Conservation (phyloP, 2,888 invertebrate genomes). For the Encarsia formosa region DNA sequence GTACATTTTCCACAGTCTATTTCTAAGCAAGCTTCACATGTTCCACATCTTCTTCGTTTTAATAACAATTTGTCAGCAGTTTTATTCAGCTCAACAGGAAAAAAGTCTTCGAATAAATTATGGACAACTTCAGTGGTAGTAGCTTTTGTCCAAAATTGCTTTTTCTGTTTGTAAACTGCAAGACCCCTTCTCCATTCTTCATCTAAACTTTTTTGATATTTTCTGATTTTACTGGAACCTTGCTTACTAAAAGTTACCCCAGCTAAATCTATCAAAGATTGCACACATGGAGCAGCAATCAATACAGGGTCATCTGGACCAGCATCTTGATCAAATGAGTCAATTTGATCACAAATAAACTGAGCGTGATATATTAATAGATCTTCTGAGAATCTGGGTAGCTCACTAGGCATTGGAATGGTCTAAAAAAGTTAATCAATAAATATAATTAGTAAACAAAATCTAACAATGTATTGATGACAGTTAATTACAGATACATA, state of each 20-base stretch:
- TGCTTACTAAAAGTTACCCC: slow-evolving; percentile 56
- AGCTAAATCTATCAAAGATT: slow-evolving; percentile 69
- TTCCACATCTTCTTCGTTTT: slow-evolving; percentile 67
- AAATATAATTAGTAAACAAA: no score
- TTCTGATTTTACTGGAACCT: no score
- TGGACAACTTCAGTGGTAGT: slow-evolving; percentile 74
- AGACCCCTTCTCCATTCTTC: slow-evolving; percentile 12
- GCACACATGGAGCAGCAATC: slow-evolving; percentile 70
- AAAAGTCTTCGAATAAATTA: slow-evolving; percentile 75
- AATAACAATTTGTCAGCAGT: slow-evolving; percentile 42
- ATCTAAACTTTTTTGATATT: neutral
- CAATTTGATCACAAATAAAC: slow-evolving; percentile 75
- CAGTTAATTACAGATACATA: no score
- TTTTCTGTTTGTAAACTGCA: slow-evolving; percentile 51
- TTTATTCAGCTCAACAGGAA: slow-evolving; percentile 66
- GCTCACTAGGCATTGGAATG: no score
- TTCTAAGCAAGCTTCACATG: slow-evolving; percentile 73
- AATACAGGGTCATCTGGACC: slow-evolving; percentile 62
- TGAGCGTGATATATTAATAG: slow-evolving; percentile 71
- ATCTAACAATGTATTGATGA: no score
- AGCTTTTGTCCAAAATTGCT: slow-evolving; percentile 67
- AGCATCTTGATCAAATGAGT: slow-evolving; percentile 55
- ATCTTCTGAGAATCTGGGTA: slow-evolving; percentile 75
- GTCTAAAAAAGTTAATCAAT: no score
- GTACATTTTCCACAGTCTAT: slow-evolving; percentile 75